Percentiles rank a stretch among this genome's conserved stretches.
phyloP scores from a whole-genome alignment of 2,888 invertebrate species.

The Andricus curvator region DNA sequence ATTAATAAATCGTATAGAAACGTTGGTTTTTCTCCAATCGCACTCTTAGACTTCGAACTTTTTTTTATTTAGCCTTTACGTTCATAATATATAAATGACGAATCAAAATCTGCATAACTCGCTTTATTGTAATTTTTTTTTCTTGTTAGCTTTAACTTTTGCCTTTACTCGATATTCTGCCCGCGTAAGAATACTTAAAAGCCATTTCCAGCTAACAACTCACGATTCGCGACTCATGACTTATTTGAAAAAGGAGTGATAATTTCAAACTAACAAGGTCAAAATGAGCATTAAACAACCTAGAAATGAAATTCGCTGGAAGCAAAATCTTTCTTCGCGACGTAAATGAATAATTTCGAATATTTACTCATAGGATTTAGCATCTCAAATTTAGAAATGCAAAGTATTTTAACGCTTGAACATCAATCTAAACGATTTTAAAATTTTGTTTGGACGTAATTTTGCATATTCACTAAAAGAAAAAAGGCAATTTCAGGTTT shows the following conservation, averaged over 20 bases:
- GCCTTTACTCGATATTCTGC: not conserved
- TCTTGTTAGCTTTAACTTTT: not conserved
- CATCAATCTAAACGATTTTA: too few species aligned
- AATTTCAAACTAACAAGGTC: not conserved
- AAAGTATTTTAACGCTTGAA: too few species aligned
- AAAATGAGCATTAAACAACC: not conserved
- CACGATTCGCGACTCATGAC: not conserved
- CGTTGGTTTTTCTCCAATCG: not conserved
- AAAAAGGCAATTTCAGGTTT: too few species aligned
- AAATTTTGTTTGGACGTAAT: too few species aligned
- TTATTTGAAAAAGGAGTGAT: constrained; percentile 1
- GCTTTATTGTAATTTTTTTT: not conserved
- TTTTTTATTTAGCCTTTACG: not conserved
- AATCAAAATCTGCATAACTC: constrained; percentile 1
- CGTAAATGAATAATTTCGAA: not conserved
- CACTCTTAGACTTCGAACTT: not conserved
- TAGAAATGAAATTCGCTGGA: not conserved
- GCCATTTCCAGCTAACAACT: not conserved
- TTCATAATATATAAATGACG: not conserved
- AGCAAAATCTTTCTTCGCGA: not conserved
- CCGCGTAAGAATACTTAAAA: not conserved
- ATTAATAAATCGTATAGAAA: not conserved
- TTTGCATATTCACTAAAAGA: too few species aligned
- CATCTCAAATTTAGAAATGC: not conserved
- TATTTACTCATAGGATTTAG: not conserved